Evolutionary conservation across 2,113 vertebrate genomes (phyloP), one percentile per base, ranked within the genome.

Genomic region (Lepus americanus): DNA sequence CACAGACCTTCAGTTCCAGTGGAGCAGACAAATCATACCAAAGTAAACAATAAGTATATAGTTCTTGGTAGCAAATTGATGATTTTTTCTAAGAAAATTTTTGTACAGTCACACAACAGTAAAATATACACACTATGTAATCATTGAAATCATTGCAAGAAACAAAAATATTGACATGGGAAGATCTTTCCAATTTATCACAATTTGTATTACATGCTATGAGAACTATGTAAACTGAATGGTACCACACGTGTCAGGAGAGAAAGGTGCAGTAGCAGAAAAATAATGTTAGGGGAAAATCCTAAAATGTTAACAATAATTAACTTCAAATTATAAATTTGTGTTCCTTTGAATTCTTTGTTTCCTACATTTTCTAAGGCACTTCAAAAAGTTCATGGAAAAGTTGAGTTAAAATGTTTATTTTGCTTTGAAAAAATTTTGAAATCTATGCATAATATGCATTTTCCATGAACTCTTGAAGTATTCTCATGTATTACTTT

Each of bases 221-320:
- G 10, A 88, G 10, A 78, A 5, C 44, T 51, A 70, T 17, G 39
- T 84, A 79, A 55, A 72, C 31, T 70, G 29, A 81, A 76, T 39
- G 11, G 25, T 72, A 79, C 11, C 16, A 61, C 25, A 25, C 89
- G 33, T 78, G 36, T 84, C 64, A 93, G 66, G 33, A 49, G 77
- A 63, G 83, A 49, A 33, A 66, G 23, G 17, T 13, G 1, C 6
- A 93, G 9, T 74, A 49, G 59, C 29, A 66, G 36, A 67, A 89
- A 72, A 95, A 93, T 73, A 66, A 89, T 73, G 23, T 9, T 89
- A 85, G 10, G 25, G 73, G 59, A 59, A 85, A 31, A 73, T 27
- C 36, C 7, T 59, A 89, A 89, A 64, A 86, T 63, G 11, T 67
- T 95, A 64, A 55, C 89, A 69, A 61, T 77, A 53, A 63, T 70